Conservation (phyloP, 2,888 invertebrate genomes). For the Mantis religiosa region DNA sequence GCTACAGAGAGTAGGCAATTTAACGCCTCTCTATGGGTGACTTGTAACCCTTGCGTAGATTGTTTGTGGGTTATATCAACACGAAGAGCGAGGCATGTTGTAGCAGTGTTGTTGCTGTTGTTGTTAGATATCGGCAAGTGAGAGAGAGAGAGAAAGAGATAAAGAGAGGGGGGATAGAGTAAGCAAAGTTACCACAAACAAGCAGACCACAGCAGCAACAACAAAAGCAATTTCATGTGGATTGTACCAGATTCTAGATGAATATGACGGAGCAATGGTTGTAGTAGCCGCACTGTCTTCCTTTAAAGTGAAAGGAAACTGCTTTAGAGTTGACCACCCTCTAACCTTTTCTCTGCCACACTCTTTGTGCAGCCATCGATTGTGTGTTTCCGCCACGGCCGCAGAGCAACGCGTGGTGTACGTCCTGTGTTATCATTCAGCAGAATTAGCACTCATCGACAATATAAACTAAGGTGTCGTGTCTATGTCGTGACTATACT, state of each 20-base stretch:
- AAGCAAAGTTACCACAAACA: not conserved
- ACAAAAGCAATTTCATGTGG: not conserved
- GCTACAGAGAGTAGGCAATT: slow-evolving; percentile 12
- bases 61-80: slow-evolving; percentile 24
- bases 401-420: too few relatives aligned
- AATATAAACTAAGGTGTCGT: too few relatives aligned
- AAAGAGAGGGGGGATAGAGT: not conserved
- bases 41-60: slow-evolving; percentile 9
- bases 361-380: too few relatives aligned
- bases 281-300: not conserved
- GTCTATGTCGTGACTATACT: too few relatives aligned
- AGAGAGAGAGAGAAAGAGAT: not conserved
- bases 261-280: not conserved
- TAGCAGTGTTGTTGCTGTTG: not conserved
- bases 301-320: not conserved
- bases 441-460: too few relatives aligned
- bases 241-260: not conserved
- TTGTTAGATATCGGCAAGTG: too few relatives aligned
- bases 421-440: too few relatives aligned
- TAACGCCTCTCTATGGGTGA: slow-evolving; percentile 16
- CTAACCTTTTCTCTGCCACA: too few relatives aligned
- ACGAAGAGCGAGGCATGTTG: not conserved
- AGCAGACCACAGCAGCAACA: not conserved
- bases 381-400: too few relatives aligned
- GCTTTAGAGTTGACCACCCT: too few relatives aligned